Base-by-base conservation (phyloP, 2,888 invertebrate species). In the Eudemis profundana region DNA sequence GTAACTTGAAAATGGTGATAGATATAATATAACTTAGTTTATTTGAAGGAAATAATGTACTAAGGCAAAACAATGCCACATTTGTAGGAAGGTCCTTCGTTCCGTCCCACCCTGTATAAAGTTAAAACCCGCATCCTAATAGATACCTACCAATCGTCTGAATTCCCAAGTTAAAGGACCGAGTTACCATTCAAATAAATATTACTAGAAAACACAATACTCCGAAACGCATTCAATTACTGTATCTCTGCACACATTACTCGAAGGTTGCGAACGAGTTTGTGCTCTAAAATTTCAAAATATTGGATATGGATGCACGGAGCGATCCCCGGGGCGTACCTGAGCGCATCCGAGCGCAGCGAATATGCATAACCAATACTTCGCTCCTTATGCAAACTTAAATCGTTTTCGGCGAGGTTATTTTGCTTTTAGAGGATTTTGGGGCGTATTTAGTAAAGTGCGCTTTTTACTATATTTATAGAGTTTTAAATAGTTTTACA, bases 311-410 rank as follows among this genome's bases (percentile, higher is more conserved):
- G 69, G 71, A 72, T 75, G 73, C 74, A 74, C 44, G 44, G 14
- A n/a, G 38, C 61, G 23, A 44, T 46, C 60, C 65, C 65, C 12
- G 46, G 65, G 60, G 65, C 60, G 60, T 60, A 64, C 64, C 64
- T 64, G 50, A 54, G 62, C 36, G 65, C 60, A 65, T 60, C 60
- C 65, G 33, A 65, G 59, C 60, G 59, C 71, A 73, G 71, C 67
- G 73, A 75, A 76, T 77, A 78, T 82, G 78, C 81, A 83, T 79
- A 79, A 72, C 77, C 79, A 77, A 82, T 82, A 78, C 76, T 70
- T 76, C 67, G 69, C 73, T 71, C 66, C 70, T 69, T 69, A 70
- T 70, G 69, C 67, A 71, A 74, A 72, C 69, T 72, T 64, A 67
- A 68, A 65, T 53, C 67, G 69, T 67, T 65, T 49, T 68, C 60